Evolutionary conservation across 2,797 vertebrate species (phyloP), one percentile per base, ranked within the genome.

Genomic region (Eupleurogrammus muticus): DNA sequence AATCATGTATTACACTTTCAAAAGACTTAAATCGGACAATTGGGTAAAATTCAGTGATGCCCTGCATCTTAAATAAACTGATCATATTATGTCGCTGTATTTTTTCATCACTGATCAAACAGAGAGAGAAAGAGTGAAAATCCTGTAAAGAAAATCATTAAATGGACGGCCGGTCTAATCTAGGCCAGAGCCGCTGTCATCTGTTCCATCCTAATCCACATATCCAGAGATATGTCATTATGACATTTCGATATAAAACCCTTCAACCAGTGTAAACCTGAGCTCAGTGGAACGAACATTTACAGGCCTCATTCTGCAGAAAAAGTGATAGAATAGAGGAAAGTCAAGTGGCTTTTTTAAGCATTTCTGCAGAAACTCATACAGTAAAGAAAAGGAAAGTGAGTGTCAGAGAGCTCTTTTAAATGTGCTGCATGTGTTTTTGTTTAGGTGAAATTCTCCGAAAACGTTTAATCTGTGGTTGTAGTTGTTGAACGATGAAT

Each of bases 201-300:
- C 82, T 86, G 87, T 70, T 89, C 73, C 67, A 21, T 77, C 78
- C 73, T 89, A 88, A 90, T 88, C 84, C 82, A 81, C 82, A 59
- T 35, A 86, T 86, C 81, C 80, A 80, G 71, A 85, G 75, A 85
- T 84, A 75, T 81, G 84, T 83, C 67, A 80, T 79, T 50, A 74
- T 80, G 65, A 81, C 55, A 64, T 81, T 86, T 73, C 65, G 51
- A 75, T 69, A 78, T 71, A 74, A 86, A 85, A 75, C 32, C 78
- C 54, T 56, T 21, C 51, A 14, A n/a, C 62, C 71, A 55, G 34
- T 51, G 38, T 32, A 10, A 12, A 4, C 0, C 52, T 32, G 35
- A 62, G 57, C 17, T 17, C 40, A 14, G 12, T 38, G 12, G 1
- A 44, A 54, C 5, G 13, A 42, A 52, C 9, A 36, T 64, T 57